Evolutionary conservation across 2,797 vertebrate species (phyloP).

Genomic region (Danio tinwini): DNA sequence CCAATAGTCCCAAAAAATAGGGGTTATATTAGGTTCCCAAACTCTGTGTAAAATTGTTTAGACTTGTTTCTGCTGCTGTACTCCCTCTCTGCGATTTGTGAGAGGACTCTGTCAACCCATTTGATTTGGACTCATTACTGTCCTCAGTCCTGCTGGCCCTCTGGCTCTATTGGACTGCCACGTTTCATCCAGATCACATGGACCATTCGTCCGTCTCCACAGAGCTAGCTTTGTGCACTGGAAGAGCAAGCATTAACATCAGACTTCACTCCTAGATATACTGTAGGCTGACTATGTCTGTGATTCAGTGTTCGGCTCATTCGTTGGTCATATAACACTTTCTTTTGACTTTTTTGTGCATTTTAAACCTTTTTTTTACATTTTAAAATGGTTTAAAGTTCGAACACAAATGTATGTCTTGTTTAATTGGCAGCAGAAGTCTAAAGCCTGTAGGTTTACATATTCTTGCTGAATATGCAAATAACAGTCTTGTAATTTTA

Average conservation of each 20-base stretch:
- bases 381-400: no score
- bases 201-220: not conserved
- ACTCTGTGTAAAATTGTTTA: not conserved
- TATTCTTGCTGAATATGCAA: no score
- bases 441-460: no score
- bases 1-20: not conserved
- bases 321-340: no score
- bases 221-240: not conserved
- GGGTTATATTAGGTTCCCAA: not conserved
- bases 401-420: no score
- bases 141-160: not conserved
- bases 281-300: no score
- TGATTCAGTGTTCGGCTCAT: no score
- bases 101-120: slow-evolving; percentile 16
- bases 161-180: slow-evolving; percentile 26
- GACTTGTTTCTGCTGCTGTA: not conserved
- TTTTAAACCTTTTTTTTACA: no score
- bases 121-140: slow-evolving; percentile 25
- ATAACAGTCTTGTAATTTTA: no score
- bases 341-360: no score
- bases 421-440: no score
- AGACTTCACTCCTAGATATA: not conserved
- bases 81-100: not conserved
- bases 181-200: slow-evolving; percentile 42
- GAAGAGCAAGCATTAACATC: not conserved